phyloP scores from a whole-genome alignment of 2,888 invertebrate species.

The Toxonevra muliebris region DNA sequence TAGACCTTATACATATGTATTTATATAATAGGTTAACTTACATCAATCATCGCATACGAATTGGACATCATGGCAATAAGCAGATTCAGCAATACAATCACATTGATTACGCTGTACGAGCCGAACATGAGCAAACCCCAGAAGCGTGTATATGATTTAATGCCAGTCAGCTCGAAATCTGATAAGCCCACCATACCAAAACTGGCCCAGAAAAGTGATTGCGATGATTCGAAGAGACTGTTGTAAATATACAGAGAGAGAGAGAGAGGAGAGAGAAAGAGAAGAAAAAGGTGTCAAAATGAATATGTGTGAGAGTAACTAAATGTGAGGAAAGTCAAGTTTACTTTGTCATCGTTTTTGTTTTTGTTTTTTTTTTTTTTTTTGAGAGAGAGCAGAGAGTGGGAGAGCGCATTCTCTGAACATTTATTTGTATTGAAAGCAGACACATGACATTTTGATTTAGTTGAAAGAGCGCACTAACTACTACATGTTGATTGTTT shows the following conservation, averaged over 20 bases:
- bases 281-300: not conserved
- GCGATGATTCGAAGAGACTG: slow-evolving; percentile 93
- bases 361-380: too few relatives aligned
- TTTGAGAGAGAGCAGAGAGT: not conserved
- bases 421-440: too few relatives aligned
- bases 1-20: too few relatives aligned
- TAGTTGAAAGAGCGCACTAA: not conserved
- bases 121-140: slow-evolving; percentile 97
- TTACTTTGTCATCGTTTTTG: slow-evolving; percentile 27
- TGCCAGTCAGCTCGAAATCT: slow-evolving; percentile 87
- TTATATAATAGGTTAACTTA: slow-evolving; percentile 66
- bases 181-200: slow-evolving; percentile 91
- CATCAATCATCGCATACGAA: slow-evolving; percentile 91
- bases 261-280: not conserved
- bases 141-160: slow-evolving; percentile 90
- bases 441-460: not conserved
- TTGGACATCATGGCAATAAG: slow-evolving; percentile 99
- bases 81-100: slow-evolving; percentile 91
- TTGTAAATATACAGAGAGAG: not conserved
- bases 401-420: too few relatives aligned
- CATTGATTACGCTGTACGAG: slow-evolving; percentile 92
- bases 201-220: slow-evolving; percentile 95
- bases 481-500: slow-evolving; percentile 3
- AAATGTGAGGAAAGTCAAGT: slow-evolving; percentile 15
- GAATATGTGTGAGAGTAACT: slow-evolving; percentile 6